Evolutionary conservation across 2,113 vertebrate species (phyloP).

Genomic region (Aleadryas rufinucha): DNA sequence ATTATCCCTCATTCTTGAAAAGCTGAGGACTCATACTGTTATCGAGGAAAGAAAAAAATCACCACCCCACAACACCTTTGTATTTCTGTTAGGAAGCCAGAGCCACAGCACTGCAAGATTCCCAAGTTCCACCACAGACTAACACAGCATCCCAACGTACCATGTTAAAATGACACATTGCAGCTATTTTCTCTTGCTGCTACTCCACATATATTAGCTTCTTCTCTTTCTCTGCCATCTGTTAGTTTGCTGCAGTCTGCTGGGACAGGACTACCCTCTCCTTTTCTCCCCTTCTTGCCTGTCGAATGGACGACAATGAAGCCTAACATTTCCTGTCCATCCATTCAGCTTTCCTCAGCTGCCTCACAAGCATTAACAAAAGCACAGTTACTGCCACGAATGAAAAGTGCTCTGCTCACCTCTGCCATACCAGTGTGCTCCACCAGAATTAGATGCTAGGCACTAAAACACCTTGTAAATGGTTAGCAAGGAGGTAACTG

Average conservation of each 20-base stretch:
- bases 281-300: background rate
- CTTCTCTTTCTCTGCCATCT: background rate
- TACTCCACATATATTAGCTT: background rate
- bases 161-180: background rate
- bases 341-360: background rate
- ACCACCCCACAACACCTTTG: background rate
- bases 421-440: rapidly evolving
- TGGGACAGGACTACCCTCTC: constrained; percentile 17
- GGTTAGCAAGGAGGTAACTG: background rate
- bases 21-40: background rate
- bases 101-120: background rate
- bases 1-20: background rate
- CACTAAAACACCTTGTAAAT: background rate
- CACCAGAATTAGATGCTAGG: background rate
- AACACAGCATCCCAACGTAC: background rate
- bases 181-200: constrained; percentile 14
- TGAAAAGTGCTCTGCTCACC: background rate
- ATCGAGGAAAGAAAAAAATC: background rate
- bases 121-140: background rate
- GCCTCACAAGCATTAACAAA: background rate
- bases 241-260: constrained; percentile 31
- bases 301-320: background rate
- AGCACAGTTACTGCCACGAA: background rate
- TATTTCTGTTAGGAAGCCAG: background rate
- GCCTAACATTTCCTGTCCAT: background rate